Percentiles rank a stretch among this genome's conserved stretches.
Conservation (phyloP, 1,140 invertebrate species). For the Drosophila insularis region DNA sequence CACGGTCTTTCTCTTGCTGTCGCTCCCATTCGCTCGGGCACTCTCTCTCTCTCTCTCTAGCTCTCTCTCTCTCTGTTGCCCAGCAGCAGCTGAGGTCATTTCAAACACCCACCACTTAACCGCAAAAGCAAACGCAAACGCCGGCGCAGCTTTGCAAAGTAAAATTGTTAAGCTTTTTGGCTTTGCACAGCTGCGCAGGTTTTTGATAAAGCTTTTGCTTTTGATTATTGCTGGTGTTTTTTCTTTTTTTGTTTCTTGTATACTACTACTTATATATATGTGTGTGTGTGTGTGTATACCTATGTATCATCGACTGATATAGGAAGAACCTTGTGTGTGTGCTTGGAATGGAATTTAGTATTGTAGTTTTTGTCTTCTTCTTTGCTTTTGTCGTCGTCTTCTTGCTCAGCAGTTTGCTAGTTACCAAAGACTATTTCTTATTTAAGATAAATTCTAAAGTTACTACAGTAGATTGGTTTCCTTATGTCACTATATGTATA, state of each 20-base stretch:
- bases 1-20: slow-evolving; percentile 10
- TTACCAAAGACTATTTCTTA: background rate
- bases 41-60: background rate
- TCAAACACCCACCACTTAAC: slow-evolving; percentile 21
- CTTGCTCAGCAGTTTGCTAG: slow-evolving; percentile 27
- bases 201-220: slow-evolving; percentile 39
- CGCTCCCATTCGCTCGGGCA: slow-evolving; percentile 23
- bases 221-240: slow-evolving; percentile 33
- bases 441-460: slow-evolving; percentile 5
- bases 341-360: slow-evolving; percentile 80
- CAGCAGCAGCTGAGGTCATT: slow-evolving; percentile 64
- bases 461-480: background rate
- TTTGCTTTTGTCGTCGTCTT: slow-evolving; percentile 25
- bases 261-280: slow-evolving; percentile 13
- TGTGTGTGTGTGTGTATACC: background rate
- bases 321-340: slow-evolving; percentile 79
- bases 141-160: slow-evolving; percentile 64
- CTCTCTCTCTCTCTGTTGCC: slow-evolving; percentile 14
- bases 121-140: slow-evolving; percentile 47
- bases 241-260: slow-evolving; percentile 29
- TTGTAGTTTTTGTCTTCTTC: slow-evolving; percentile 47
- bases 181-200: slow-evolving; percentile 44
- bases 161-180: slow-evolving; percentile 52
- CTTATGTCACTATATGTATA: background rate
- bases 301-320: slow-evolving; percentile 64